Conservation (phyloP, 2,113 vertebrate genomes). For the Tupaia chinensis region DNA sequence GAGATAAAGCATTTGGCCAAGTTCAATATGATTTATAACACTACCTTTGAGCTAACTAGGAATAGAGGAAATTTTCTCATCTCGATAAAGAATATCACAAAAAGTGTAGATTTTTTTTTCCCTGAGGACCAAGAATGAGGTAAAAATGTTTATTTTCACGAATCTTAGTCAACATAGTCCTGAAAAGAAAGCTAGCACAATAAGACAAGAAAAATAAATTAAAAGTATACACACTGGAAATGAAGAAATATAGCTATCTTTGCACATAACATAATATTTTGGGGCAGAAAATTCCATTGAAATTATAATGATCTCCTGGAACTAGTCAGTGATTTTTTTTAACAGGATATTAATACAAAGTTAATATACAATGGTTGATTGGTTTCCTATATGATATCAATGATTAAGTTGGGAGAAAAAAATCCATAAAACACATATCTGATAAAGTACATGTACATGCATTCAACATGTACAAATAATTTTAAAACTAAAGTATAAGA, state of each 20-base stretch:
- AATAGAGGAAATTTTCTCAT: background rate
- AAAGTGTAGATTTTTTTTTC: background rate
- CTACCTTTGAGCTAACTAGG: background rate
- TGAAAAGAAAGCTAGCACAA: background rate
- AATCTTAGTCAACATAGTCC: background rate
- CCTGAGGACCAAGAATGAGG: background rate
- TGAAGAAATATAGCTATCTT: background rate
- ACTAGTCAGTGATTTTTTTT: background rate
- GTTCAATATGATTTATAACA: background rate
- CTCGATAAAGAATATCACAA: background rate
- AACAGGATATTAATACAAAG: background rate
- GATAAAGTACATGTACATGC: background rate
- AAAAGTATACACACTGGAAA: background rate
- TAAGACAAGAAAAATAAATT: background rate
- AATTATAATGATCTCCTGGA: background rate
- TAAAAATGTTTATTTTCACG: background rate
- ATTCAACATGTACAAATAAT: background rate
- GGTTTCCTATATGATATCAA: background rate
- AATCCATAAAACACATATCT: background rate
- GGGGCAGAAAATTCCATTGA: background rate
- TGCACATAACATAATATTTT: background rate
- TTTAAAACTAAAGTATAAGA: background rate
- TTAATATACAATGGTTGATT: background rate
- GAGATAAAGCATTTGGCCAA: background rate
- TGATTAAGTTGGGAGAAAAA: background rate